Conservation (phyloP, 2,888 invertebrate species). For the Cerastoderma edule region DNA sequence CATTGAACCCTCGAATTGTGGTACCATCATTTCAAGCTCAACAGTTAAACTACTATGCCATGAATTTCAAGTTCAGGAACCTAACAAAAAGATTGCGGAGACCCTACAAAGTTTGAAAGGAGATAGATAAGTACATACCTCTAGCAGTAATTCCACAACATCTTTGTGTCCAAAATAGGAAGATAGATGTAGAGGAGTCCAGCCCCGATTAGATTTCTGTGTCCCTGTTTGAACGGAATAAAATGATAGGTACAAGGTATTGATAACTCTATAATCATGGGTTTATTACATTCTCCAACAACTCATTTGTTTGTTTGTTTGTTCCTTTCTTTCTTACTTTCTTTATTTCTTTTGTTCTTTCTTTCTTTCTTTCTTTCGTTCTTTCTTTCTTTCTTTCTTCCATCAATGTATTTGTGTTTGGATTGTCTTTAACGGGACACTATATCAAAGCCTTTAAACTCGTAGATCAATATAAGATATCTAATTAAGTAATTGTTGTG, state of each 20-base stretch:
- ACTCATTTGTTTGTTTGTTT: background rate
- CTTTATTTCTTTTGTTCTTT: too few species aligned
- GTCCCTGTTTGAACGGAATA: conserved; percentile 85
- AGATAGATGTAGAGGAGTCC: conserved; percentile 89
- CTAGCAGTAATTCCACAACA: conserved; percentile 86
- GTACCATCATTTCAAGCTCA: background rate
- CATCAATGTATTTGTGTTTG: too few species aligned
- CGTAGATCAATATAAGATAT: too few species aligned
- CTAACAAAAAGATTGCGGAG: background rate
- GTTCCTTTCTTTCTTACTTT: too few species aligned
- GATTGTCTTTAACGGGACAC: too few species aligned
- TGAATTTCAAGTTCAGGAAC: background rate
- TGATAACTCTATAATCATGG: background rate
- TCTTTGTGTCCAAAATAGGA: conserved; percentile 88
- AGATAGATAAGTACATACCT: conserved; percentile 71
- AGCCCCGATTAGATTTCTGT: conserved; percentile 88
- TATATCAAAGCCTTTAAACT: too few species aligned
- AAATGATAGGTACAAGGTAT: background rate
- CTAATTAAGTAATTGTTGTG: too few species aligned
- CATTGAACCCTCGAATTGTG: background rate
- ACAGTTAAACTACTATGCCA: background rate
- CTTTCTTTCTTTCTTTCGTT: too few species aligned
- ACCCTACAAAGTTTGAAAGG: background rate
- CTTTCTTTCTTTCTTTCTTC: too few species aligned
- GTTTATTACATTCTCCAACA: background rate